Conservation (phyloP, 2,113 vertebrate species). For the Chunga burmeisteri region DNA sequence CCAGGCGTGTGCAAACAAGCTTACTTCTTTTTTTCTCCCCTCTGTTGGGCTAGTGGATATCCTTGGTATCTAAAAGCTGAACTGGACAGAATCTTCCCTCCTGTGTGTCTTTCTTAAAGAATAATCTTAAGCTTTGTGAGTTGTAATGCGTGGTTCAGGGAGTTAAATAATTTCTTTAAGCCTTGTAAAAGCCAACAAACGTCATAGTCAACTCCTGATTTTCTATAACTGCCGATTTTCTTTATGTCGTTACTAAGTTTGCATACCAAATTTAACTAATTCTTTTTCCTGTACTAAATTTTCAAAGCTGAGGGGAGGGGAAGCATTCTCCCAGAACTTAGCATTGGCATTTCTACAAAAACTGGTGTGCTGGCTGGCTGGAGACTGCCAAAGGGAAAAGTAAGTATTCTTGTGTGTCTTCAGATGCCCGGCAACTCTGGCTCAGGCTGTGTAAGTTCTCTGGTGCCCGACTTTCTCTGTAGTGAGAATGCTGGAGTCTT, state of each 20-base stretch:
- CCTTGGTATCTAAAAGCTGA: background rate
- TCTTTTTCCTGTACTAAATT: background rate
- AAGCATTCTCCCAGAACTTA: background rate
- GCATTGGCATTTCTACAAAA: background rate
- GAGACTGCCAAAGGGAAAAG: background rate
- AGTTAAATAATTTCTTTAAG: background rate
- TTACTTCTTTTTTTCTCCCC: background rate
- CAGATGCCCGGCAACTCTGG: background rate
- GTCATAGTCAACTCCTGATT: background rate
- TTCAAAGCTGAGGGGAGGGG: background rate
- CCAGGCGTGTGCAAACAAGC: background rate
- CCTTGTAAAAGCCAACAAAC: background rate
- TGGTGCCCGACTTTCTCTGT: background rate
- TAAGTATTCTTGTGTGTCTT: fast-evolving
- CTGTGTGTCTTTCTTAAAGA: background rate
- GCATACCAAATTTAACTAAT: fast-evolving
- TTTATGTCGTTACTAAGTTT: background rate
- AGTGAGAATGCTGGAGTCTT: too few relatives aligned
- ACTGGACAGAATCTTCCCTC: background rate
- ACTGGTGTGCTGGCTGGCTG: background rate
- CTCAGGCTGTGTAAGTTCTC: background rate
- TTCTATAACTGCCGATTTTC: background rate
- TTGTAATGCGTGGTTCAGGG: fast-evolving
- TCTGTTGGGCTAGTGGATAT: background rate
- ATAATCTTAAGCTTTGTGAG: background rate